These are phyloP conservation scores for Halcyon smyrnensis DNA, from an alignment of 2,797 vertebrate genomes.

Conservation along the genomic window DNA sequence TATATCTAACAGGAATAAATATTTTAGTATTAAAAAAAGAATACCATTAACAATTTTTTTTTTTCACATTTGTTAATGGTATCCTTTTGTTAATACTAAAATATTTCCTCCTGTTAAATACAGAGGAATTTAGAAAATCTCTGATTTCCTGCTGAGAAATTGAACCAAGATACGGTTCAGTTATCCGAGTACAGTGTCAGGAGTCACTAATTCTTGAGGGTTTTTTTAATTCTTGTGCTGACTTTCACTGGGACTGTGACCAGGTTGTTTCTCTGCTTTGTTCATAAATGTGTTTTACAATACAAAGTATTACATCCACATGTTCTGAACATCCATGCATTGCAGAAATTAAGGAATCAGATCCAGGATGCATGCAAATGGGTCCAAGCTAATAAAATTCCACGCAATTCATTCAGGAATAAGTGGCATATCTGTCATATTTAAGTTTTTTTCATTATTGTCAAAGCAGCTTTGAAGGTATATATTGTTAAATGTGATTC, in stretches of 20 bases:
- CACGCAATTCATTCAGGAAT: neutral
- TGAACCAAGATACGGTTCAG: neutral
- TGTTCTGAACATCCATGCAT: neutral
- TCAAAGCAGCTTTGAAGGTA: neutral
- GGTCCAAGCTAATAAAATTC: neutral
- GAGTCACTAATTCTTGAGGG: neutral
- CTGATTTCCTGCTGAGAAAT: neutral
- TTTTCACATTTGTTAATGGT: neutral
- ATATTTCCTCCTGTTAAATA: neutral
- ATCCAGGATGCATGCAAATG: neutral
- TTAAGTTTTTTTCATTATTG: neutral
- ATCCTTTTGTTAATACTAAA: too few relatives aligned
- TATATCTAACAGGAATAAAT: neutral
- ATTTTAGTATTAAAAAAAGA: neutral
- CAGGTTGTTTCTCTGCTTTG: slow-evolving; percentile 1
- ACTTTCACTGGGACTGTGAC: neutral
- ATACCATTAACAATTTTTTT: neutral
- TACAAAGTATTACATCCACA: neutral
- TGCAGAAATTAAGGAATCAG: slow-evolving; percentile 1
- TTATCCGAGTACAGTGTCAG: neutral
- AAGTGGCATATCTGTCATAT: neutral
- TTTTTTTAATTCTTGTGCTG: neutral
- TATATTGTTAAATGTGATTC: neutral
- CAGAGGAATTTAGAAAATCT: slow-evolving; percentile 15
- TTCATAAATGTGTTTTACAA: neutral